Evolutionary conservation across 30 jellyfish, hydroid and myxozoan genomes (phyloP).

Genomic region (Sanderia malayensis): DNA sequence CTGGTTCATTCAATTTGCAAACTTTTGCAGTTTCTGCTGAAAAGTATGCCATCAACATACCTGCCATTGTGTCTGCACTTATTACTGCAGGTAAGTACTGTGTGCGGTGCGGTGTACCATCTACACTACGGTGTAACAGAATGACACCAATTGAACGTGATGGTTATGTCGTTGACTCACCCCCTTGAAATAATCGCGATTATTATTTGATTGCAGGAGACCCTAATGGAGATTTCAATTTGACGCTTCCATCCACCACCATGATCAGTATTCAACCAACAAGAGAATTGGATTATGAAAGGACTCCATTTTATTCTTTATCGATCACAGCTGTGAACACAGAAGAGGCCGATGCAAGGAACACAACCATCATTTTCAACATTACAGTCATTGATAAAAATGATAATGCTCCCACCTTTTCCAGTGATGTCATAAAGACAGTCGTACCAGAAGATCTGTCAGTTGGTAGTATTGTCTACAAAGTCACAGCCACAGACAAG

Average conservation of each 20-base stretch:
- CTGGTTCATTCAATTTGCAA: conserved; percentile 22
- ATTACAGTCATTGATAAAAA: conserved; percentile 68
- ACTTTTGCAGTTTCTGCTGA: conserved; percentile 64
- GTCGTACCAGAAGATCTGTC: conserved; percentile 79
- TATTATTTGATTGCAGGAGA: conserved; percentile 65
- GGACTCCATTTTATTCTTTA: conserved; percentile 40
- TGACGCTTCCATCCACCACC: conserved; percentile 53
- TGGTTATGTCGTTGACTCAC: too few species aligned
- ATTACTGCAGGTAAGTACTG: conserved; percentile 54
- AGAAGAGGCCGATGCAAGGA: conserved; percentile 78
- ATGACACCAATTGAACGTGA: too few species aligned
- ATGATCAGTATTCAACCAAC: conserved; percentile 39
- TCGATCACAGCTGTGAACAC: conserved; percentile 69
- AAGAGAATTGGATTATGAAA: conserved; percentile 72
- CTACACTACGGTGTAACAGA: too few species aligned
- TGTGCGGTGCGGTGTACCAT: too few species aligned
- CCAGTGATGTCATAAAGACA: conserved; percentile 17
- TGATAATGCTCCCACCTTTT: conserved; percentile 85
- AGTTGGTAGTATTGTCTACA: conserved; percentile 49
- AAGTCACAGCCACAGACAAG: conserved; percentile 53
- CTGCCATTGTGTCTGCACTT: conserved; percentile 43
- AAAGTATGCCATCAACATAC: conserved; percentile 46
- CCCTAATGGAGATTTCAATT: conserved; percentile 45
- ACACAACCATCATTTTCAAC: conserved; percentile 54
- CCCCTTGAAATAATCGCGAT: too few species aligned